These are phyloP conservation scores for Microplitis manilae DNA, from an alignment of 2,888 invertebrate genomes.

Conservation along the genomic window DNA sequence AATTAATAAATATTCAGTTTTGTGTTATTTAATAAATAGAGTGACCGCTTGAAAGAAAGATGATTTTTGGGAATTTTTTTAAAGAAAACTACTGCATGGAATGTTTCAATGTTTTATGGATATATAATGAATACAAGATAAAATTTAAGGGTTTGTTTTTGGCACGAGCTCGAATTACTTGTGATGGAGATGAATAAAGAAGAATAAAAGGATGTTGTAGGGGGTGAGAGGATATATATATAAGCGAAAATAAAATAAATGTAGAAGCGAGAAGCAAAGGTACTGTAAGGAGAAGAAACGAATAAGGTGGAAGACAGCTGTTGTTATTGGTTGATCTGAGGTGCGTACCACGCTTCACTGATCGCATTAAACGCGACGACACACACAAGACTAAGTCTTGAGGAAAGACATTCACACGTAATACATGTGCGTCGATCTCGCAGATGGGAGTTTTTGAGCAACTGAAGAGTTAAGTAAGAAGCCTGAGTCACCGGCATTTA, in stretches of 20 bases:
- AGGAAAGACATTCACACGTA: neutral
- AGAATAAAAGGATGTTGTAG: constrained; percentile 7
- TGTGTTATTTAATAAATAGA: too few species aligned
- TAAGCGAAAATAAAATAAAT: neutral
- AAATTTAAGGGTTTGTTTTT: constrained; percentile 48
- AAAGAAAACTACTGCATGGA: too few species aligned
- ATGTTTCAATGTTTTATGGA: too few species aligned
- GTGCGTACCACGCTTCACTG: constrained; percentile 52
- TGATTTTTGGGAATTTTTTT: too few species aligned
- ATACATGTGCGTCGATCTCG: neutral
- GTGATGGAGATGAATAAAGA: constrained; percentile 36
- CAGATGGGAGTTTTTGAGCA: neutral
- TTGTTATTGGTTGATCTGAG: constrained; percentile 53
- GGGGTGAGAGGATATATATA: constrained; percentile 21
- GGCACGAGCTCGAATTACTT: constrained; percentile 60
- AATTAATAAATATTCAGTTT: too few species aligned
- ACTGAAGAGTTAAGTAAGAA: neutral
- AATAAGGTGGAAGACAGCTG: constrained; percentile 50
- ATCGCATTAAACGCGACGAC: constrained; percentile 53
- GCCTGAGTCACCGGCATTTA: constrained; percentile 24
- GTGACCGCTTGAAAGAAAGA: too few species aligned
- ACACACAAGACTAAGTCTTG: neutral
- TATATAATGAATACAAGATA: too few species aligned
- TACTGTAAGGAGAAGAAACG: neutral
- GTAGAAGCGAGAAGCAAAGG: too few species aligned